phyloP scores from a whole-genome alignment of 2,888 invertebrate genomes.

The Xestia xanthographa region DNA sequence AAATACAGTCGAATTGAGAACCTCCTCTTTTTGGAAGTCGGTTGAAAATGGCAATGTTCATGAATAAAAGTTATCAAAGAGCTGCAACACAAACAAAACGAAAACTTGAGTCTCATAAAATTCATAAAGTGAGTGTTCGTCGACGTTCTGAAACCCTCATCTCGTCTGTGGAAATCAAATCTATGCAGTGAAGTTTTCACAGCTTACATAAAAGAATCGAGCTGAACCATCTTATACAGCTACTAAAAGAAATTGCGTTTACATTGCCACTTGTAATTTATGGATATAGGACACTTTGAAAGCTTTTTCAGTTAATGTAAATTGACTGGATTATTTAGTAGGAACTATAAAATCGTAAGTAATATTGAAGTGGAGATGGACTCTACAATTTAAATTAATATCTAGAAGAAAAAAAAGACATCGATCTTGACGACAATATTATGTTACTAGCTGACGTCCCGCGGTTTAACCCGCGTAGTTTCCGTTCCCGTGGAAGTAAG shows the following conservation, averaged over 20 bases:
- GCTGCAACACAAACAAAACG: conserved; percentile 6
- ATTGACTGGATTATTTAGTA: not conserved
- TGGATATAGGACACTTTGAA: conserved; percentile 13
- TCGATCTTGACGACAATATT: not conserved
- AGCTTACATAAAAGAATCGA: conserved; percentile 20
- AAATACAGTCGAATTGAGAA: too few species aligned
- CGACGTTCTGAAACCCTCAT: not conserved
- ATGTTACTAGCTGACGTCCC: too few species aligned
- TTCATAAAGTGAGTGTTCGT: conserved; percentile 13
- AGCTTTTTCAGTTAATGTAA: conserved; percentile 6
- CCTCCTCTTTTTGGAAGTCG: too few species aligned
- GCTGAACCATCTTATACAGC: conserved; percentile 3
- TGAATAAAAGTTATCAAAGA: conserved; percentile 2
- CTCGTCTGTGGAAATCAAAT: conserved; percentile 10
- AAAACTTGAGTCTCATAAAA: not conserved
- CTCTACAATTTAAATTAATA: not conserved
- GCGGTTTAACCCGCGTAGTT: too few species aligned
- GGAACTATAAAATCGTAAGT: not conserved
- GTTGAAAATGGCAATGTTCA: not conserved
- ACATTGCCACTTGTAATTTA: conserved; percentile 15
- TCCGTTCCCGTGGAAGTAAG: too few species aligned
- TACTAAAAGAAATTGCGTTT: conserved; percentile 9
- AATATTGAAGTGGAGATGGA: too few species aligned
- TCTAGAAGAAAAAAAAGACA: not conserved
- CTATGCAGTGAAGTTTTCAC: conserved; percentile 10